phyloP scores from a whole-genome alignment of 2,113 vertebrate species.

The Nansenia antarctica region DNA sequence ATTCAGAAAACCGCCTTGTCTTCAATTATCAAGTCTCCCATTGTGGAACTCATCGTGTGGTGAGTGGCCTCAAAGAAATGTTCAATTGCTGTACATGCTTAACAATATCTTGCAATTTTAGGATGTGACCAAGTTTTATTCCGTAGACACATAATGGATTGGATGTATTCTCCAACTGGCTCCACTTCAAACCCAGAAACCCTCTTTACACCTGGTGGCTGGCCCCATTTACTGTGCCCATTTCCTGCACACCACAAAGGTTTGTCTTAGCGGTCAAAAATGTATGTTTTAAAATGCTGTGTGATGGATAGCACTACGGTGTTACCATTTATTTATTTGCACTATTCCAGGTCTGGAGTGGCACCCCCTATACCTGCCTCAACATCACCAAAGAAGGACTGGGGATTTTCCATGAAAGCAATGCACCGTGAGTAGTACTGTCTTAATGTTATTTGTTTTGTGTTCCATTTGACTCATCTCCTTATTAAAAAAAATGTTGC shows the following conservation, averaged over 20 bases:
- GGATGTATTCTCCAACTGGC: slow-evolving; percentile 42
- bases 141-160: slow-evolving; percentile 47
- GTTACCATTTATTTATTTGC: too few relatives aligned
- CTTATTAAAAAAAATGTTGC: not conserved
- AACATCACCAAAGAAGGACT: not conserved
- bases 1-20: slow-evolving; percentile 37
- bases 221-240: slow-evolving; percentile 15
- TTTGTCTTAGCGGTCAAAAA: not conserved
- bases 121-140: not conserved
- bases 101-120: not conserved
- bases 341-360: not conserved
- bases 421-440: slow-evolving; percentile 58
- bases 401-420: slow-evolving; percentile 39
- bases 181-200: slow-evolving; percentile 35
- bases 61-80: slow-evolving; percentile 17
- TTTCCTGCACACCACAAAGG: slow-evolving; percentile 53
- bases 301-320: too few relatives aligned
- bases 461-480: not conserved
- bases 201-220: slow-evolving; percentile 9
- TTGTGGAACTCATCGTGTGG: slow-evolving; percentile 53
- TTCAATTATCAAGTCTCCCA: slow-evolving; percentile 52
- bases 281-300: not conserved
- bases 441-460: accelerated
- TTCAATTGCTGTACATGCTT: not conserved
- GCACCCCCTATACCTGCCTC: slow-evolving; percentile 17